Evolutionary conservation across 2,888 invertebrate genomes (phyloP), one percentile per base, ranked within the genome.

Genomic region (Acleris literana): DNA sequence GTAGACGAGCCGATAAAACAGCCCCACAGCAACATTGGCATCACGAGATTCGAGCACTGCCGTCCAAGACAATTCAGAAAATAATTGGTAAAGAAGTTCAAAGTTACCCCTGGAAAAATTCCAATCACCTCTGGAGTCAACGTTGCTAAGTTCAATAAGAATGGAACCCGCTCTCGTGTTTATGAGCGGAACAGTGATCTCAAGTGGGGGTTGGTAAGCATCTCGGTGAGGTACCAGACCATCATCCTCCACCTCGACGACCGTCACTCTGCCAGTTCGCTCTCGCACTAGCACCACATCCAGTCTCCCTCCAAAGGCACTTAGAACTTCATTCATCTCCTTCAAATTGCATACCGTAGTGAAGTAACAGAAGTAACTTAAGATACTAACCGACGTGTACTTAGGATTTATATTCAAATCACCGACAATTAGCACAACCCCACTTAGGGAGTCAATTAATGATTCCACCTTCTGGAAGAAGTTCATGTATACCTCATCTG

Each of bases 401-500:
- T 39, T 39, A 11, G 43, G 43, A n/a, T 55, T 55, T 39, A 55
- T 7, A 33, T 54, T 33, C 5, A 29, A 20, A 17, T 51, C 33
- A 33, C 33, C 17, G 33, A 39, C 18, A 13, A 48, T 46, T 9
- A 48, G 16, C 9, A 48, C 57, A 16, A n/a, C 17, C 17, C 48
- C 29, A 16, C 18, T 58, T 29, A 48, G 5, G 13, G 6, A 2
- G 29, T 58, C 17, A 44, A 25, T 20, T 1, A 20, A 20, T 20
- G 20, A 20, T 20, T 20, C n/a, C n/a, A n/a, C n/a, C n/a, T n/a
- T 20, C 20, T 20, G 20, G 20, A 20, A 20, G 17, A 52, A 11
- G 39, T 13, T 18, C 60, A 52, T 33, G 13, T 51, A 60, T 7
- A 57, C 57, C 11, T 25, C 57, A 20, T 60, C 60, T 13, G 20